Evolutionary conservation across 2,797 vertebrate genomes (phyloP), one percentile per base, ranked within the genome.

Genomic region (Calcarius lapponicus): DNA sequence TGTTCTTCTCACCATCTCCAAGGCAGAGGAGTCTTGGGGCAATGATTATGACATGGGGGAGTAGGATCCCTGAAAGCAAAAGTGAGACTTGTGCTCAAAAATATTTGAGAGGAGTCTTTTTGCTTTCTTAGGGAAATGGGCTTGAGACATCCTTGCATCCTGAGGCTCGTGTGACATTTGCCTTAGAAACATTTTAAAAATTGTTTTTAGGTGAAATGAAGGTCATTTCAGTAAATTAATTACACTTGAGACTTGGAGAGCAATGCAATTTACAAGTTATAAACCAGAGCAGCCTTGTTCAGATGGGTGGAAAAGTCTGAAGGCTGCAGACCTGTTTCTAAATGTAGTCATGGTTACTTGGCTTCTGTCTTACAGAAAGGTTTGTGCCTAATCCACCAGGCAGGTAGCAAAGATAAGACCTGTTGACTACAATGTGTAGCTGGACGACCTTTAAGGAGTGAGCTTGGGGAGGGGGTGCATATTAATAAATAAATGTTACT

Each of bases 321-420:
- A 90, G 65, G 71, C 56, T 89, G 51, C 3, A 32, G 66, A 79
- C 56, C 42, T 64, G 66, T 92, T 94, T 89, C 92, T 73, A 85
- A 93, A 61, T 57, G 73, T 95, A 87, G 92, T 93, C 84, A 69
- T 95, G 70, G 79, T 94, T 95, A 93, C 80, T 90, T 93, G 66
- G 67, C 73, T 95, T 61, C 80, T 65, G 32, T 90, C 62, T 93
- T 45, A 69, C 6, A 43, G 72, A 84, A 83, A 88, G 72, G 62
- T 50, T 94, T 90, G 61, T 75, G 86, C 64, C 67, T 92, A 91
- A 91, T 90, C 70, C 73, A 72, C 14, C 31, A 48, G 79, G 58
- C 61, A 92, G 42, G 66, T 92, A 88, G 67, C 45, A 84, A 60
- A 94, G 70, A 67, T 80, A 92, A 95, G 61, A 78, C 73, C 58